phyloP scores from a whole-genome alignment of 1,140 invertebrate genomes.

The Procambarus clarkii region DNA sequence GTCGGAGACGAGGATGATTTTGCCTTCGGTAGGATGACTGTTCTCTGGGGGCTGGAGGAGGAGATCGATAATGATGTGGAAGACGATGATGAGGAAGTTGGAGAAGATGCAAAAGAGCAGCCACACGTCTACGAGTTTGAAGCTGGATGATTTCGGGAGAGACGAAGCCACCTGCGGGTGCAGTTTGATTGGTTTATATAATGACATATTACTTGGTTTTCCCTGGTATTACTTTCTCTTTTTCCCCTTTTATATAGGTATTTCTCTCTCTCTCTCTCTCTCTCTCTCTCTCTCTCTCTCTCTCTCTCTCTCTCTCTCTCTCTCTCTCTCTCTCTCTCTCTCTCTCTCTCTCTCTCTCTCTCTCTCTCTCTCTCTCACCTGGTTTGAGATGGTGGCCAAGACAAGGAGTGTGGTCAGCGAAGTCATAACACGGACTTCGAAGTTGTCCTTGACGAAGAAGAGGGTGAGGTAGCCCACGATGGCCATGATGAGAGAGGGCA shows the following conservation, averaged over 20 bases:
- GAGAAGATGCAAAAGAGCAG: slow-evolving; percentile 48
- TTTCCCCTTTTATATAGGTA: too few relatives aligned
- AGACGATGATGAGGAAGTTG: slow-evolving; percentile 50
- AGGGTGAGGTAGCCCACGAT: slow-evolving; percentile 44
- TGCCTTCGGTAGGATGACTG: too few relatives aligned
- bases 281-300: neutral
- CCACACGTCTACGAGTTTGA: slow-evolving; percentile 55
- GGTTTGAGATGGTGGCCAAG: slow-evolving; percentile 38
- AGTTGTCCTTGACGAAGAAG: slow-evolving; percentile 56
- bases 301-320: neutral
- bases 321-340: neutral
- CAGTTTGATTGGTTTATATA: too few relatives aligned
- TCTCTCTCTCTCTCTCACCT: neutral
- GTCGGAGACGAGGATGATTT: neutral
- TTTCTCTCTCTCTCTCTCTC: too few relatives aligned
- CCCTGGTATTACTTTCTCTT: too few relatives aligned
- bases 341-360: too few relatives aligned
- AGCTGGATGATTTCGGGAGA: slow-evolving; percentile 43
- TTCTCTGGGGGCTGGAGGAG: slow-evolving; percentile 7
- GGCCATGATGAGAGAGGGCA: slow-evolving; percentile 45
- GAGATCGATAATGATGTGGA: slow-evolving; percentile 50
- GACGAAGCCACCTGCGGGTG: slow-evolving; percentile 25
- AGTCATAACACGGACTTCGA: slow-evolving; percentile 45
- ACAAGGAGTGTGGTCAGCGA: slow-evolving; percentile 40
- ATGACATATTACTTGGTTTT: too few relatives aligned